Conservation (phyloP, 1,140 invertebrate species). For the Gonatopus flavifemur region DNA sequence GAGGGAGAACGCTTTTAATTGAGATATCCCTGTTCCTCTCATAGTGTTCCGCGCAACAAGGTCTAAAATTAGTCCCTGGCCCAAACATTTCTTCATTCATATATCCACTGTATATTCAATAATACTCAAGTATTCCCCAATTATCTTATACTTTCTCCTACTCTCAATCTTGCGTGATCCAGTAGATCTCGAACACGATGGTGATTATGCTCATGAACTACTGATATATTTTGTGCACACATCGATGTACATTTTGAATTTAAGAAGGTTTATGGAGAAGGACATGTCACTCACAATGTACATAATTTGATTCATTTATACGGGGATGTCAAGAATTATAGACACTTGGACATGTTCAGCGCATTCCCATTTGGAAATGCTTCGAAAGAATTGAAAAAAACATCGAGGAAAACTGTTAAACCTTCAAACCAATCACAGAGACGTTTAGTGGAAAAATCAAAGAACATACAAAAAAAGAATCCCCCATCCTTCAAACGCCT, state of each 20-base stretch:
- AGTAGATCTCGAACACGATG: not conserved
- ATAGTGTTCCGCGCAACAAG: too few relatives aligned
- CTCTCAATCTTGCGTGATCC: slow-evolving; percentile 1
- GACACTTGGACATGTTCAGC: slow-evolving; percentile 2
- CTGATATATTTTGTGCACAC: slow-evolving; percentile 8
- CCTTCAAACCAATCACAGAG: slow-evolving; percentile 5
- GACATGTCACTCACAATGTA: slow-evolving; percentile 5
- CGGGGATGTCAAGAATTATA: slow-evolving; percentile 1
- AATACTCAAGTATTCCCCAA: too few relatives aligned
- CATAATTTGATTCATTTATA: too few relatives aligned
- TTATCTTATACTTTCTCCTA: too few relatives aligned
- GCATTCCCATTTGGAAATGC: slow-evolving; percentile 8
- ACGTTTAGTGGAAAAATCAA: slow-evolving; percentile 1
- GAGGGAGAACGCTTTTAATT: too few relatives aligned
- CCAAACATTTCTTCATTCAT: too few relatives aligned
- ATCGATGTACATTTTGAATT: too few relatives aligned
- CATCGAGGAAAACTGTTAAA: slow-evolving; percentile 2
- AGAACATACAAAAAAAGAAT: not conserved
- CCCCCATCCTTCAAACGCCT: not conserved
- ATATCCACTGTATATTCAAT: too few relatives aligned
- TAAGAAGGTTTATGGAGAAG: slow-evolving; percentile 1
- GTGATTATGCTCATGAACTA: slow-evolving; percentile 2
- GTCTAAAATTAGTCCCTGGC: too few relatives aligned
- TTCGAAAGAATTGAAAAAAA: slow-evolving; percentile 5
- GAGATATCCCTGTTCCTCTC: too few relatives aligned